A percentile compares a stretch with the other conserved stretches of the same genome.
These are phyloP conservation scores for Ambastaia sidthimunki DNA, from an alignment of 2,797 vertebrate species.

Conservation along the genomic window DNA sequence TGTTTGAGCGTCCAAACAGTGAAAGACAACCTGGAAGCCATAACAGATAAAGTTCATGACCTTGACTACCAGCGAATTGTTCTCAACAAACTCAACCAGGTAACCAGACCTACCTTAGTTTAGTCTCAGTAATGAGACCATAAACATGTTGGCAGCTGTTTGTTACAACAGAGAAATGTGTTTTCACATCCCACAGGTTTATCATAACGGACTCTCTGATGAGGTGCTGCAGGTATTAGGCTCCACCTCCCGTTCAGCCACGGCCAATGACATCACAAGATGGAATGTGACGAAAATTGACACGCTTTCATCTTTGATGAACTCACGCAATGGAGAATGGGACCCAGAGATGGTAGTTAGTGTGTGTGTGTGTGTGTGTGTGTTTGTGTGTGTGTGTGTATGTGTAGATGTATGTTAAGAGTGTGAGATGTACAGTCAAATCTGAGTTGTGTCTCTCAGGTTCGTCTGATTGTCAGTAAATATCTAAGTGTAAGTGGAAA, in stretches of 20 bases:
- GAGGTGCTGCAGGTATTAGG: conserved; percentile 70
- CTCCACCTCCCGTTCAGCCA: conserved; percentile 68
- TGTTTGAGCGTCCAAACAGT: conserved; percentile 68
- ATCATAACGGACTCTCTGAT: conserved; percentile 66
- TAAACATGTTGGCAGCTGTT: not conserved
- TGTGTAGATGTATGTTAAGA: too few species aligned
- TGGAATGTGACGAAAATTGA: conserved; percentile 75
- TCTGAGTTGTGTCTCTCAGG: conserved; percentile 61
- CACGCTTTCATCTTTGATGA: conserved; percentile 73
- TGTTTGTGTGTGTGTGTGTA: conserved; percentile 2
- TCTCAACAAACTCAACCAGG: conserved; percentile 74
- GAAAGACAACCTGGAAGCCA: conserved; percentile 68
- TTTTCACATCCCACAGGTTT: conserved; percentile 64
- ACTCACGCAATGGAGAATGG: conserved; percentile 66
- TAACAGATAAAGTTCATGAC: conserved; percentile 64
- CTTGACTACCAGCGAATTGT: conserved; percentile 65
- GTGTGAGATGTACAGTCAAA: not conserved
- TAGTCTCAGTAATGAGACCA: not conserved
- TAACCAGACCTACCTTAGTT: conserved; percentile 43
- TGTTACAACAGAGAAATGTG: not conserved
- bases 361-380: conserved; percentile 1
- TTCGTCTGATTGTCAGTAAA: conserved; percentile 69
- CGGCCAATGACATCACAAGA: conserved; percentile 59
- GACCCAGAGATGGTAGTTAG: conserved; percentile 65
- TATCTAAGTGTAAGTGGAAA: conserved; percentile 70